These are phyloP conservation scores for Cosmopolites sordidus DNA, from an alignment of 2,888 invertebrate genomes.

Conservation along the genomic window DNA sequence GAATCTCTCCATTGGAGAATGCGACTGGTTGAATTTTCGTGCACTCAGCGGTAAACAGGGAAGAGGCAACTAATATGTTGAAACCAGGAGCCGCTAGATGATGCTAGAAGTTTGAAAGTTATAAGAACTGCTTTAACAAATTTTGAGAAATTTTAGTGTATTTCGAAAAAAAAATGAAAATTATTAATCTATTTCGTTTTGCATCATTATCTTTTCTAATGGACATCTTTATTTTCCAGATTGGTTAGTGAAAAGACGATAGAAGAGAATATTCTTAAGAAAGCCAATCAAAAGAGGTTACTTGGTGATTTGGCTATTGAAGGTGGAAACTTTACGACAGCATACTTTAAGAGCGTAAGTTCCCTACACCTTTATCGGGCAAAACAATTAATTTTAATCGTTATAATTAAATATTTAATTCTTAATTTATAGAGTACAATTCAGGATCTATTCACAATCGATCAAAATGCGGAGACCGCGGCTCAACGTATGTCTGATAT, in stretches of 20 bases:
- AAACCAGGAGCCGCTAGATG: no score
- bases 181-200: neutral
- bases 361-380: no score
- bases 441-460: constrained; percentile 84
- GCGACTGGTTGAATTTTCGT: no score
- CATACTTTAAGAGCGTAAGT: constrained; percentile 83
- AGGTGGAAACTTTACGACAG: constrained; percentile 97
- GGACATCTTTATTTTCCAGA: constrained; percentile 49
- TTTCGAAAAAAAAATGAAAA: no score
- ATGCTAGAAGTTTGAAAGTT: no score
- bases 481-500: constrained; percentile 55
- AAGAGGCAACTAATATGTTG: no score
- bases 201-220: neutral
- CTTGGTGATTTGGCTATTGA: constrained; percentile 97
- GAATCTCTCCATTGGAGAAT: no score
- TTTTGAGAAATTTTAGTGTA: no score
- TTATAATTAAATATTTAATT: no score
- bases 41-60: no score
- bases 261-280: constrained; percentile 98
- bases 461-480: constrained; percentile 59
- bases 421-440: constrained; percentile 76
- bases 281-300: constrained; percentile 95
- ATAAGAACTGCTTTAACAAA: neutral
- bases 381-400: no score
- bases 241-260: constrained; percentile 95